Conservation (phyloP, 1,140 invertebrate genomes). For the Scaptodrosophila lebanonensis region DNA sequence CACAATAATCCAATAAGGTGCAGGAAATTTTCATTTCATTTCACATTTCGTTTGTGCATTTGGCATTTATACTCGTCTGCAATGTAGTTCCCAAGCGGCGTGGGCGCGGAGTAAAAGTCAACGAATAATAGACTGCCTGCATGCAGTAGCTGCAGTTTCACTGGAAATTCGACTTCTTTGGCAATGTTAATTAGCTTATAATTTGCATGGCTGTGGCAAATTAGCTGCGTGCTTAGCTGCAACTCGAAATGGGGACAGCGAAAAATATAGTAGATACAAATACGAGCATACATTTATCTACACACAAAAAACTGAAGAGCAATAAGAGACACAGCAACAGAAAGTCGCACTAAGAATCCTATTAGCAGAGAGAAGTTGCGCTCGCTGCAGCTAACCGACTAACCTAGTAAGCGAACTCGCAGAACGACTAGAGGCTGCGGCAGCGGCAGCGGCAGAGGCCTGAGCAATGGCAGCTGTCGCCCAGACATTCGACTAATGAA, state of each 20-base stretch:
- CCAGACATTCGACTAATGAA: too few species aligned
- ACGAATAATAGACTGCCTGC: slow-evolving; percentile 28
- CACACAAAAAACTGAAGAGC: slow-evolving; percentile 44
- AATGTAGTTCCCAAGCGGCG: slow-evolving; percentile 50
- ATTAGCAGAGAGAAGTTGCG: slow-evolving; percentile 25
- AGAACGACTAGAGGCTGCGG: slow-evolving; percentile 56
- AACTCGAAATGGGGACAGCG: too few species aligned
- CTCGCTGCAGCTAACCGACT: slow-evolving; percentile 56
- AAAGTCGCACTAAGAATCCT: slow-evolving; percentile 62
- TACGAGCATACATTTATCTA: slow-evolving; percentile 28
- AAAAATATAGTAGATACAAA: slow-evolving; percentile 11
- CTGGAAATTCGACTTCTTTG: slow-evolving; percentile 53
- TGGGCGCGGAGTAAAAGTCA: slow-evolving; percentile 33
- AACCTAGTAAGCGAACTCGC: slow-evolving; percentile 71
- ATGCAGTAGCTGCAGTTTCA: slow-evolving; percentile 40
- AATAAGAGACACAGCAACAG: slow-evolving; percentile 53
- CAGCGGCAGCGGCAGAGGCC: too few species aligned
- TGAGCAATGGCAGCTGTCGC: too few species aligned
- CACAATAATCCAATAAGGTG: slow-evolving; percentile 65
- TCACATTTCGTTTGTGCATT: too few species aligned
- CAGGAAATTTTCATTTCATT: slow-evolving; percentile 40
- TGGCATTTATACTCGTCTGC: too few species aligned
- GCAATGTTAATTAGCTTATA: slow-evolving; percentile 60
- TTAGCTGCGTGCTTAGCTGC: too few species aligned
- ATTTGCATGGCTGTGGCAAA: too few species aligned